A percentile compares a stretch with the other conserved stretches of the same genome.
phyloP scores from a whole-genome alignment of 2,113 vertebrate species.

The Aviceda subcristata region DNA sequence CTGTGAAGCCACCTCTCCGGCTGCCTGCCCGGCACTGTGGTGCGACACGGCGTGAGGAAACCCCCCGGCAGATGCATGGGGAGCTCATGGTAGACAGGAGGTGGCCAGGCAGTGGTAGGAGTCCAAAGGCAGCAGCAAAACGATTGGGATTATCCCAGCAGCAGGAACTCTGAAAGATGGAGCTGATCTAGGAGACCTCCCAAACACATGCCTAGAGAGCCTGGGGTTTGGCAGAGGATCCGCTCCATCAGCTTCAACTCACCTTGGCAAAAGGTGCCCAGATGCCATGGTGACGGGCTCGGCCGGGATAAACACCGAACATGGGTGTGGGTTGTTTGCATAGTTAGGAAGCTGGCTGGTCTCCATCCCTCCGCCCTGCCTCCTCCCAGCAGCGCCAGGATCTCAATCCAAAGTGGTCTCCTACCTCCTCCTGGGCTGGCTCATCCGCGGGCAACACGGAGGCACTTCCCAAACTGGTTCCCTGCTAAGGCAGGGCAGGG shows the following conservation, averaged over 20 bases:
- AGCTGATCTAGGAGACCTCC: slow-evolving; percentile 21
- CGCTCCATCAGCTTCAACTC: slow-evolving; percentile 41
- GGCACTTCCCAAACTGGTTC: slow-evolving; percentile 37
- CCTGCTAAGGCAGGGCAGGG: background rate
- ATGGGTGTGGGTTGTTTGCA: slow-evolving; percentile 66
- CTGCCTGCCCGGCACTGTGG: accelerated
- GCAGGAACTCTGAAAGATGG: background rate
- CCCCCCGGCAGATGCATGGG: background rate
- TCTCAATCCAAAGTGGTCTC: slow-evolving; percentile 43
- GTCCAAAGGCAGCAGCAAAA: background rate
- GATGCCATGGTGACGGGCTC: slow-evolving; percentile 50
- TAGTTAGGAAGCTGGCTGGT: slow-evolving; percentile 60
- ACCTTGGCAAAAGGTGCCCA: slow-evolving; percentile 58
- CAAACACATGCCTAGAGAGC: slow-evolving; percentile 35
- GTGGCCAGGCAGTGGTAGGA: accelerated
- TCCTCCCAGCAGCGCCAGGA: slow-evolving; percentile 26
- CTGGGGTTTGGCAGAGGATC: slow-evolving; percentile 24
- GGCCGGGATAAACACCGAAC: slow-evolving; percentile 36
- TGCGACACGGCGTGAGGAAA: accelerated
- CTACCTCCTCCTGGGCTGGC: slow-evolving; percentile 8
- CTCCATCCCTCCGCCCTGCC: slow-evolving; percentile 64
- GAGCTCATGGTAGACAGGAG: background rate
- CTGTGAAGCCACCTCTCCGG: background rate
- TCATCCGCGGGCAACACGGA: background rate
- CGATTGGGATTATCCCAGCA: background rate